Conservation (phyloP, 2,797 vertebrate species). For the Squalus acanthias region DNA sequence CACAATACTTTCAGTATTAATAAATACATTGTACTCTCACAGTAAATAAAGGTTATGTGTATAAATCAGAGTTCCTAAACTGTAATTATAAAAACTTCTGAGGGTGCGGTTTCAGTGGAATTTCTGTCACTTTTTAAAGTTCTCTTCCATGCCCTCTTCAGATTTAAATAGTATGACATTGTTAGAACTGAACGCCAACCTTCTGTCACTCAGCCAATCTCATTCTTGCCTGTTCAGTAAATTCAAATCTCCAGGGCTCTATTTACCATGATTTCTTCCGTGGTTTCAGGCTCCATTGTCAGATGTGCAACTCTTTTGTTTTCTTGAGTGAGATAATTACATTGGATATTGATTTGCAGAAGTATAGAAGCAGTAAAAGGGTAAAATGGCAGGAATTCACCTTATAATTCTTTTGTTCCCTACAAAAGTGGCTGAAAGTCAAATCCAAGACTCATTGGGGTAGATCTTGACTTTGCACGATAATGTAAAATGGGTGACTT, state of each 20-base stretch:
- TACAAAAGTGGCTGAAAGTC: not conserved
- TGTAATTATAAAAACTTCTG: not conserved
- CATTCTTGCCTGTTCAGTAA: slow-evolving; percentile 17
- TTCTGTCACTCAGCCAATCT: not conserved
- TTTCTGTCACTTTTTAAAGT: not conserved
- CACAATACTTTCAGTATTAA: not conserved
- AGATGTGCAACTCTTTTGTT: slow-evolving; percentile 1
- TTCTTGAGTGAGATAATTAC: not conserved
- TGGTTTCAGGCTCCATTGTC: not conserved
- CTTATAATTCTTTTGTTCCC: not conserved
- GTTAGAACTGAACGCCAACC: not conserved
- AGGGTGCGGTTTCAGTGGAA: not conserved
- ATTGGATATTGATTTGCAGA: slow-evolving; percentile 13
- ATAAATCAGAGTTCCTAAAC: not conserved
- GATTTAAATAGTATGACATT: not conserved
- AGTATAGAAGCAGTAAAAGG: not conserved
- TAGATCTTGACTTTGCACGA: not conserved
- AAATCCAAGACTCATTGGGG: not conserved
- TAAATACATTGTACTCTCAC: too few species aligned
- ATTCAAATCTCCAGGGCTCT: not conserved
- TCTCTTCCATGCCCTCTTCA: not conserved
- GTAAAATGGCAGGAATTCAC: not conserved
- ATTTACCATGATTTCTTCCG: not conserved
- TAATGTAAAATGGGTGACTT: too few species aligned
- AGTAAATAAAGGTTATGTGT: not conserved